These are phyloP conservation scores for Lampris incognitus DNA, from an alignment of 2,113 vertebrate species.

Conservation along the genomic window DNA sequence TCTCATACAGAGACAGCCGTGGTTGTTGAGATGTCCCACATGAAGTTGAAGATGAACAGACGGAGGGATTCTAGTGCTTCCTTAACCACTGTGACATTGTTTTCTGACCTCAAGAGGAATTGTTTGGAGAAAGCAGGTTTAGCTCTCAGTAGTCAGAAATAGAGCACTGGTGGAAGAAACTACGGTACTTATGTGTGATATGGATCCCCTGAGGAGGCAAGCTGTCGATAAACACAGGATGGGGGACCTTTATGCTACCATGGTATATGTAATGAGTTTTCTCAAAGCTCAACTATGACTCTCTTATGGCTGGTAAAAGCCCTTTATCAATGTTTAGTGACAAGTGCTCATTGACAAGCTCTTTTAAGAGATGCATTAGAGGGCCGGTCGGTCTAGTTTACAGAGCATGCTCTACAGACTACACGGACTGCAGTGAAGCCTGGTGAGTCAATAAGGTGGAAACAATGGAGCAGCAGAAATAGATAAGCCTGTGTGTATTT, in stretches of 20 bases:
- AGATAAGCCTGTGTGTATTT: conserved; percentile 7
- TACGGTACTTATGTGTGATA: too few species aligned
- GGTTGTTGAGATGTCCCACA: conserved; percentile 14
- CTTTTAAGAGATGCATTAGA: conserved; percentile 52
- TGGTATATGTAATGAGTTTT: not conserved
- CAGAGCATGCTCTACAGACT: conserved; percentile 26
- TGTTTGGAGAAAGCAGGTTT: not conserved
- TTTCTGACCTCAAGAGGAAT: not conserved
- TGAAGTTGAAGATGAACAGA: not conserved
- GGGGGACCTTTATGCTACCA: not conserved
- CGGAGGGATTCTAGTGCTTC: not conserved
- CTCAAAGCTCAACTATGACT: conserved; percentile 4
- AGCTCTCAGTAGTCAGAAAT: too few species aligned
- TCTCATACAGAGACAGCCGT: not conserved
- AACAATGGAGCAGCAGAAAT: not conserved
- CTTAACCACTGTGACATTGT: conserved; percentile 7
- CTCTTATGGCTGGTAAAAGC: conserved; percentile 37
- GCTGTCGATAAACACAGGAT: not conserved
- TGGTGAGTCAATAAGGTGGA: conserved; percentile 2
- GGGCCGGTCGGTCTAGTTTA: conserved; percentile 28
- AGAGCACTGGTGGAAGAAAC: too few species aligned
- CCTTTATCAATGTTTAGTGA: conserved; percentile 20
- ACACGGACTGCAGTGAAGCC: conserved; percentile 22
- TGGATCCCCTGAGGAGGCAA: not conserved
- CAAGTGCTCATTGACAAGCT: conserved; percentile 28